Evolutionary conservation across 2,113 vertebrate species (phyloP).

Genomic region (Asarcornis scutulata): DNA sequence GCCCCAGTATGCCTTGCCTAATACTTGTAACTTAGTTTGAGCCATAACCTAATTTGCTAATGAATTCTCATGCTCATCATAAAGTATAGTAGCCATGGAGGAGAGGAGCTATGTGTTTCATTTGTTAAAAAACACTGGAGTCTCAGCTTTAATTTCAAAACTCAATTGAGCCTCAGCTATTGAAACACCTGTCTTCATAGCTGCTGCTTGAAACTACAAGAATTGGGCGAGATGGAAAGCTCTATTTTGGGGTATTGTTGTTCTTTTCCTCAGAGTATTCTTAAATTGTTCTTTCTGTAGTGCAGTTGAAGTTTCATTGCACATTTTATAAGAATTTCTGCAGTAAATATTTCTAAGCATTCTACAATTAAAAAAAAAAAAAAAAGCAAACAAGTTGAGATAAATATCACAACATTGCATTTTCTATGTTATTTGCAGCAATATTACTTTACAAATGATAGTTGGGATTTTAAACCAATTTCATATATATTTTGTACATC

Average conservation of each 20-base stretch:
- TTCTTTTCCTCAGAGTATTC: neutral
- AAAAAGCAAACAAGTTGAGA: neutral
- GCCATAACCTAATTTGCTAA: neutral
- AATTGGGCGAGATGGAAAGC: neutral
- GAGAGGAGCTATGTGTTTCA: neutral
- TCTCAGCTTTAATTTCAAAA: neutral
- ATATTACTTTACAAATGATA: neutral
- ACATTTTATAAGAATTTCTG: neutral
- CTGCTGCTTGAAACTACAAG: neutral
- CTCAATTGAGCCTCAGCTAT: neutral
- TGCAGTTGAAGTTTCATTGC: neutral
- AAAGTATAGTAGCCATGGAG: neutral
- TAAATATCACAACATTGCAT: neutral
- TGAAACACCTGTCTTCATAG: neutral
- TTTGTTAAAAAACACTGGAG: neutral
- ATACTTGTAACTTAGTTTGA: neutral
- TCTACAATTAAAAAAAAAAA: neutral
- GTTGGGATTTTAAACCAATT: neutral
- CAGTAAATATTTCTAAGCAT: neutral
- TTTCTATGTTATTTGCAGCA: neutral
- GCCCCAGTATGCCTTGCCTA: neutral
- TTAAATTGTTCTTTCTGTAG: neutral
- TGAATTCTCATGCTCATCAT: neutral
- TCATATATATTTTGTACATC: neutral
- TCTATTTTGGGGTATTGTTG: neutral